A percentile compares a stretch with the other conserved stretches of the same genome.
These are phyloP conservation scores for Acleris cristana DNA, from an alignment of 2,888 invertebrate species.

Conservation along the genomic window DNA sequence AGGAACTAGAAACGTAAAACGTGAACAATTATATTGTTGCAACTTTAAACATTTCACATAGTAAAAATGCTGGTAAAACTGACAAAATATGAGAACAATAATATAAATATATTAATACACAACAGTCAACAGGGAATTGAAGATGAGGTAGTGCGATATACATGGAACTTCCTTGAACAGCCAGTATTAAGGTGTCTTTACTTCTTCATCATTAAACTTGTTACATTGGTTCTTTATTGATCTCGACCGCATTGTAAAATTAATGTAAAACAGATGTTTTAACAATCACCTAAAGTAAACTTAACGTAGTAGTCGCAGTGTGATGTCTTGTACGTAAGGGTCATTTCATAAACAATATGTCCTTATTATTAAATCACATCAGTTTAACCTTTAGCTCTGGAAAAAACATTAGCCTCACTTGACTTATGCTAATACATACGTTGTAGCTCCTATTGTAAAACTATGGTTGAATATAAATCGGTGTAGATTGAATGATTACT, in stretches of 20 bases:
- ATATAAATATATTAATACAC: slow-evolving; percentile 11
- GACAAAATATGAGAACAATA: slow-evolving; percentile 8
- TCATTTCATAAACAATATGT: too few species aligned
- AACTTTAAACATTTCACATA: slow-evolving; percentile 14
- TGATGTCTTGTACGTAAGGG: too few species aligned
- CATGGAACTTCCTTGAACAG: not conserved
- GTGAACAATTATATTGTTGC: slow-evolving; percentile 31
- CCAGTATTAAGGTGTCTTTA: not conserved
- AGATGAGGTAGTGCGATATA: slow-evolving; percentile 24
- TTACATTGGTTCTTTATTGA: too few species aligned
- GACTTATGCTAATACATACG: slow-evolving; percentile 45
- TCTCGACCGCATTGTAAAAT: too few species aligned
- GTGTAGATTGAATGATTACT: slow-evolving; percentile 24
- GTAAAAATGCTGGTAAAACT: slow-evolving; percentile 12
- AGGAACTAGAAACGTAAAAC: slow-evolving; percentile 7
- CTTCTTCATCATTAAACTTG: too few species aligned
- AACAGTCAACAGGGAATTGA: slow-evolving; percentile 17
- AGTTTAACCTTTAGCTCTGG: slow-evolving; percentile 21
- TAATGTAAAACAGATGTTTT: too few species aligned
- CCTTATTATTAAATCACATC: slow-evolving; percentile 16
- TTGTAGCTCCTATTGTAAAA: slow-evolving; percentile 25
- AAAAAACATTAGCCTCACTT: slow-evolving; percentile 43
- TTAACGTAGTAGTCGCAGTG: too few species aligned
- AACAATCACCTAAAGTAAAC: too few species aligned
- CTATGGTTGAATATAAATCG: slow-evolving; percentile 30